These are phyloP conservation scores for Caenorhabditis imperialis DNA, from an alignment of 2,888 invertebrate species.

Conservation along the genomic window DNA sequence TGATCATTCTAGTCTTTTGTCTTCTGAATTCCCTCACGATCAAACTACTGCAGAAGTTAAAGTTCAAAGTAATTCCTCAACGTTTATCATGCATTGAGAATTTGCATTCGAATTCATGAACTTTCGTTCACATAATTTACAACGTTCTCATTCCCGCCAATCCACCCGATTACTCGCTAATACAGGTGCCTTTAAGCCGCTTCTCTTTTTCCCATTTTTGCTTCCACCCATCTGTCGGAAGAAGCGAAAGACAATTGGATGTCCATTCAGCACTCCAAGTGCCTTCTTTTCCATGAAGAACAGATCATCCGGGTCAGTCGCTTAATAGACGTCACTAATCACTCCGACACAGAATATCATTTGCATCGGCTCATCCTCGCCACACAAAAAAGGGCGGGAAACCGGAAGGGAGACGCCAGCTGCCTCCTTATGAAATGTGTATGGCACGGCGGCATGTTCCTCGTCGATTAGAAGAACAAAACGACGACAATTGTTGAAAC, in stretches of 20 bases:
- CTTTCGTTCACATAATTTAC: too few species aligned
- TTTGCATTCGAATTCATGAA: too few species aligned
- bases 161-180: too few species aligned
- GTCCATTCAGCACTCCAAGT: conserved; percentile 31
- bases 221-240: conserved; percentile 17
- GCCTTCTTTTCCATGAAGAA: conserved; percentile 11
- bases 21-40: too few species aligned
- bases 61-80: too few species aligned
- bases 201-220: too few species aligned
- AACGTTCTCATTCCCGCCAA: too few species aligned
- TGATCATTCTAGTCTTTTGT: too few species aligned
- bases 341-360: conserved; percentile 45
- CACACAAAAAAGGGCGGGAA: conserved; percentile 25
- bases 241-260: conserved; percentile 10
- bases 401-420: conserved; percentile 31
- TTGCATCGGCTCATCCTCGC: conserved; percentile 46
- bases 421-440: conserved; percentile 31
- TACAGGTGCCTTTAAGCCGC: too few species aligned
- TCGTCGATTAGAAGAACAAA: conserved; percentile 40
- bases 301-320: conserved; percentile 16
- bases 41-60: too few species aligned
- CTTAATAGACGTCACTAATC: conserved; percentile 46
- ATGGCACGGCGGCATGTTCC: conserved; percentile 19
- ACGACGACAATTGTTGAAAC: conserved; percentile 46
- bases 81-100: too few species aligned